phyloP scores from a whole-genome alignment of 2,113 vertebrate genomes.

The Fregata magnificens region DNA sequence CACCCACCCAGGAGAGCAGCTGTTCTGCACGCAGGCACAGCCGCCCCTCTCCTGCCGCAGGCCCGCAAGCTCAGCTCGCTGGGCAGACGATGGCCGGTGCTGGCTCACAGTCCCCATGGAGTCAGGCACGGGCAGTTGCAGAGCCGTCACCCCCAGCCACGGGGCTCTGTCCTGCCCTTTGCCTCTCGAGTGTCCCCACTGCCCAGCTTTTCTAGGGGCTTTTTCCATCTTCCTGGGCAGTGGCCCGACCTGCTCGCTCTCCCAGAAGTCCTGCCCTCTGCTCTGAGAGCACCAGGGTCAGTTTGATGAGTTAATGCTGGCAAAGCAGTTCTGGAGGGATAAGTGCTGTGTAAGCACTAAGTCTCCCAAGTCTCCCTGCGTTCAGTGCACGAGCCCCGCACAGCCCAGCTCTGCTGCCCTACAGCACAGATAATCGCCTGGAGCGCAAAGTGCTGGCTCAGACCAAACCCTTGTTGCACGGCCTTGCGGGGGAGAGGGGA shows the following conservation, averaged over 20 bases:
- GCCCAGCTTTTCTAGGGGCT: background rate
- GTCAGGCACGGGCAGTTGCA: rapidly evolving
- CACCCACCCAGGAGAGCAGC: rapidly evolving
- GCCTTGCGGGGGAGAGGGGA: background rate
- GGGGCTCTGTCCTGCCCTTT: background rate
- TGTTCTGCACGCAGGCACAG: background rate
- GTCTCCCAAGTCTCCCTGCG: background rate
- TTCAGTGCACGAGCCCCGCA: rapidly evolving
- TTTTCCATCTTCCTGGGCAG: background rate
- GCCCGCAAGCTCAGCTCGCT: background rate
- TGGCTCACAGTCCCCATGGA: rapidly evolving
- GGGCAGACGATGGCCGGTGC: rapidly evolving
- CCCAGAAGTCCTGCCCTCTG: slow-evolving; percentile 20
- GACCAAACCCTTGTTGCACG: background rate
- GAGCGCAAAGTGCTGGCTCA: background rate
- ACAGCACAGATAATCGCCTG: background rate
- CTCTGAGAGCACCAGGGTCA: slow-evolving; percentile 7
- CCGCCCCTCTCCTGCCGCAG: too few relatives aligned
- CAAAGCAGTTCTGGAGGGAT: slow-evolving; percentile 5
- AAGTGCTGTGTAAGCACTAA: slow-evolving; percentile 45
- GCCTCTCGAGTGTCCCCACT: background rate
- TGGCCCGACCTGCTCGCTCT: background rate
- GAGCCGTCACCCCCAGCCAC: too few relatives aligned
- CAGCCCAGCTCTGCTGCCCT: background rate
- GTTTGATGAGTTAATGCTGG: slow-evolving; percentile 12